phyloP scores from a whole-genome alignment of 1,140 invertebrate species.

The Cotesia glomerata region DNA sequence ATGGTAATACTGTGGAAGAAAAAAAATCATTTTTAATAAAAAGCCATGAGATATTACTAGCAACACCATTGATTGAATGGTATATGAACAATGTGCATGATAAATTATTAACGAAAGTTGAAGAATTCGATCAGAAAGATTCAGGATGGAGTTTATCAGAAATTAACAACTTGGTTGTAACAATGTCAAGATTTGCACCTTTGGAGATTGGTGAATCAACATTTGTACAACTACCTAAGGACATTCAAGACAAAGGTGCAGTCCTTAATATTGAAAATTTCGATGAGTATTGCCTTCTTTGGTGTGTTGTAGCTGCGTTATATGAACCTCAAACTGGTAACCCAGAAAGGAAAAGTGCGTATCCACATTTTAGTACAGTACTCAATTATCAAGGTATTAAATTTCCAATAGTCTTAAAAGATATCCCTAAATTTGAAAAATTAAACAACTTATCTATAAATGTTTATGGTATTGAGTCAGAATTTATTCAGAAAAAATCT shows the following conservation, averaged over 20 bases:
- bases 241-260: constrained; percentile 33
- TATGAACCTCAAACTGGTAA: constrained; percentile 37
- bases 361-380: constrained; percentile 43
- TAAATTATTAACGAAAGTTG: neutral
- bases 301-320: constrained; percentile 21
- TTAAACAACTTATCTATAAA: constrained; percentile 51
- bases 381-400: constrained; percentile 49
- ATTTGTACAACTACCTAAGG: constrained; percentile 19
- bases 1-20: neutral
- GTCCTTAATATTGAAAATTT: constrained; percentile 17
- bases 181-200: constrained; percentile 43
- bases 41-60: neutral
- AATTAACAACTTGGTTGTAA: constrained; percentile 34
- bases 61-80: neutral
- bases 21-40: neutral
- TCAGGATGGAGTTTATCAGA: constrained; percentile 31
- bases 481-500: neutral
- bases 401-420: constrained; percentile 51
- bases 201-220: constrained; percentile 35
- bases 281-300: constrained; percentile 10
- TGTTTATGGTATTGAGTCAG: constrained; percentile 35
- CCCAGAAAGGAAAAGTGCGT: constrained; percentile 39
- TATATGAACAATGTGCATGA: neutral
- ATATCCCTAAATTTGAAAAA: constrained; percentile 52
- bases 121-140: constrained; percentile 9